Conservation (phyloP, 1,140 invertebrate genomes). For the Drosophila auraria region DNA sequence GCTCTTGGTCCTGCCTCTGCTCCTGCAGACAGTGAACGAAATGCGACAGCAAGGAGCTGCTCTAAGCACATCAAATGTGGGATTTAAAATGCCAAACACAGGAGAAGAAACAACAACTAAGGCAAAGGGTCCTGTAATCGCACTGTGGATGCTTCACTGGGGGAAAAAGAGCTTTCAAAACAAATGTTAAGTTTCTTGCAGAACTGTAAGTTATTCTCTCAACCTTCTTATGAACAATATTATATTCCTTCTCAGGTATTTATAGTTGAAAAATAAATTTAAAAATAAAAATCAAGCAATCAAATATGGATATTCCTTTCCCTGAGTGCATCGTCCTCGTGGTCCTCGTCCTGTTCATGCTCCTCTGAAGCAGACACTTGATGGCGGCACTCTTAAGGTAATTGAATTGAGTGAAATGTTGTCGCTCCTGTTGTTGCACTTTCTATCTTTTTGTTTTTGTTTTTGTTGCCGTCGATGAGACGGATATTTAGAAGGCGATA, state of each 20-base stretch:
- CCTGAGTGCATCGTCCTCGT: slow-evolving; percentile 8
- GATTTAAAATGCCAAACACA: slow-evolving; percentile 81
- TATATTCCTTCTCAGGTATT: neutral
- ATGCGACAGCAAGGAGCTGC: slow-evolving; percentile 45
- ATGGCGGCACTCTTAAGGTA: slow-evolving; percentile 82
- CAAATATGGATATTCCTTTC: neutral
- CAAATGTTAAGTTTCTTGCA: too few species aligned
- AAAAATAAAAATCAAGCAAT: neutral
- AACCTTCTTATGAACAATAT: neutral
- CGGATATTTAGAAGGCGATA: slow-evolving; percentile 67
- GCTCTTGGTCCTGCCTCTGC: neutral
- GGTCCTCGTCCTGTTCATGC: slow-evolving; percentile 30
- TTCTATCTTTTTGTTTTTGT: slow-evolving; percentile 33
- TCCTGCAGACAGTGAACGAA: slow-evolving; percentile 44
- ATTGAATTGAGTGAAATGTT: slow-evolving; percentile 84
- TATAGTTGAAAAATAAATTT: neutral
- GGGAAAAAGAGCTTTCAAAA: neutral
- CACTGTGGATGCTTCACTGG: slow-evolving; percentile 24
- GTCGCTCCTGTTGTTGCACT: slow-evolving; percentile 56
- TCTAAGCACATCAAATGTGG: slow-evolving; percentile 82
- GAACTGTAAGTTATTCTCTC: too few species aligned
- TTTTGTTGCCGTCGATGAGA: slow-evolving; percentile 69
- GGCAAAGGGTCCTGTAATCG: slow-evolving; percentile 14
- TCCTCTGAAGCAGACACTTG: slow-evolving; percentile 70
- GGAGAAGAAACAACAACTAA: slow-evolving; percentile 45